A percentile compares a stretch with the other conserved stretches of the same genome.
Conservation (phyloP, 1,140 invertebrate genomes). For the Capitella teleta region DNA sequence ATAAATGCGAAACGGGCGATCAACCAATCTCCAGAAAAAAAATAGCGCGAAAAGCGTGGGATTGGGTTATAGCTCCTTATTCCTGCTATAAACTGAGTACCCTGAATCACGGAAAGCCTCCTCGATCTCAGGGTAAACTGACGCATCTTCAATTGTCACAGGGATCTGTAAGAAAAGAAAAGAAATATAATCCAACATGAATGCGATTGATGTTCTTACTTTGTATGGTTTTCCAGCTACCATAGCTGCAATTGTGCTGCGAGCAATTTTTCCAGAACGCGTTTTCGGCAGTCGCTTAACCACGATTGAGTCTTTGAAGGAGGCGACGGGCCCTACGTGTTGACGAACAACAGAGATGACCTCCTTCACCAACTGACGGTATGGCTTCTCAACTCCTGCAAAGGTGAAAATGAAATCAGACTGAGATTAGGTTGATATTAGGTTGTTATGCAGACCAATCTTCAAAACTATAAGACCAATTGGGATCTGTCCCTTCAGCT, state of each 20-base stretch:
- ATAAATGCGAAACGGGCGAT: too few relatives aligned
- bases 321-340: conserved; percentile 76
- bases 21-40: too few relatives aligned
- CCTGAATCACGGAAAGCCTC: conserved; percentile 46
- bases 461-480: conserved; percentile 67
- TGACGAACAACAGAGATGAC: conserved; percentile 53
- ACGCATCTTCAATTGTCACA: conserved; percentile 76
- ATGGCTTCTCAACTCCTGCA: too few relatives aligned
- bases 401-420: too few relatives aligned
- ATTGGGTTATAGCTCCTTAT: too few relatives aligned
- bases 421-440: too few relatives aligned
- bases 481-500: conserved; percentile 78
- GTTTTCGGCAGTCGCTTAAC: conserved; percentile 69
- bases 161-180: conserved; percentile 54
- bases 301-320: conserved; percentile 63
- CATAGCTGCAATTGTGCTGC: conserved; percentile 72
- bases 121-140: conserved; percentile 66
- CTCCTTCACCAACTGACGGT: conserved; percentile 37
- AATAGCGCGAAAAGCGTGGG: too few relatives aligned
- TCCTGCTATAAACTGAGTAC: too few relatives aligned
- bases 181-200: background rate
- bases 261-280: conserved; percentile 65
- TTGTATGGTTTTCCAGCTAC: conserved; percentile 65
- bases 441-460: conserved; percentile 21
- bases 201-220: conserved; percentile 40